Evolutionary conservation across 1,140 invertebrate species (phyloP), one percentile per base, ranked within the genome.

Genomic region (Lucilia cuprina): DNA sequence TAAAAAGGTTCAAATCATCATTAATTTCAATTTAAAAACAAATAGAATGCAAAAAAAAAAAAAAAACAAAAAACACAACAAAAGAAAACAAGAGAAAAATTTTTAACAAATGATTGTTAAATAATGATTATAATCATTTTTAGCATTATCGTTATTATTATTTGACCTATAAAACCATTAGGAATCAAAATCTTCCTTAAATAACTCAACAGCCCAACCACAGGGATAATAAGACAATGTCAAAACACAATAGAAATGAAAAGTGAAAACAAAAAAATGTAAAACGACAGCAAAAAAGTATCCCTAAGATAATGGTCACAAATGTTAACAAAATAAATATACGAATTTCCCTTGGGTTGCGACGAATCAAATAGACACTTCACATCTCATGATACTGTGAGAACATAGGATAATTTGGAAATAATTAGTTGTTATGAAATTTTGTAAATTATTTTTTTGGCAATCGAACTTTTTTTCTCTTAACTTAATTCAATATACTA

Each of bases 11-110:
- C 30, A 34, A 41, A 77, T 77, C 74, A 77, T 77, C 74, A 77
- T 77, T 77, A 77, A 77, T 77, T 77, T 77, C 74, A 77, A 77
- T 77, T 77, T 77, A 77, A 47, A 77, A 77, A 77, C 34, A 77
- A 77, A 77, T 14, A 14, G 17, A 77, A 77, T 17, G 30, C 74
- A 77, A 41, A 77, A 65, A 60, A 2, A 21, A 74, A 21, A 14
- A 30, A 10, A 30, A 74, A 10, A 10, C 25, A 14, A 41, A 2
- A 41, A 2, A 14, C 25, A 41, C 5, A 41, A 7, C 41, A 41
- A 41, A 41, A 41, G 10, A 41, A 14, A 41, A 77, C 7, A 41
- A 10, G 41, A 41, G 41, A 14, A 55, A 55, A 55, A n/a, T n/a
- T 55, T 12, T 8, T 10, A 41, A 41, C 41, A 41, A 41, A 41